Base-by-base conservation (phyloP, 1,140 invertebrate genomes). In the Mycetomoellerius zeteki region DNA sequence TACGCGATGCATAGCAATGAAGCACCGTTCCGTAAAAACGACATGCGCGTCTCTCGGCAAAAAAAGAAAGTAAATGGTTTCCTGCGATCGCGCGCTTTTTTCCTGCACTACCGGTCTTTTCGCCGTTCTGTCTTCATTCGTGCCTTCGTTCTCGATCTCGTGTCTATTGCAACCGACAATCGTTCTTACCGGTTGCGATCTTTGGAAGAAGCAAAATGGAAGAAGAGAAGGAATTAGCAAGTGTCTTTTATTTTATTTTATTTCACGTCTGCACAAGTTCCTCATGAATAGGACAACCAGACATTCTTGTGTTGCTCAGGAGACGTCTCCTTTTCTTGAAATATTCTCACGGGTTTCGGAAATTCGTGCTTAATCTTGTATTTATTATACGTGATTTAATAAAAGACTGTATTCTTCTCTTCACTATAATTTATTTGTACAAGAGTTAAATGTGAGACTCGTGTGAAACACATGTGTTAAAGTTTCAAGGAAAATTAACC, bases 1-100 rank as follows among this genome's bases (percentile, higher is more conserved):
- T 84, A 33, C 69, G 80, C 80, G 80, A 84, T 84, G 80, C 80
- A 84, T 84, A 84, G 80, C 37, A 75, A 84, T 75, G 80, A 80
- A 47, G 69, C 37, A 14, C 2, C 37, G 37, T 75, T 80, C 37
- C 72, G 80, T 84, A 84, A 84, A 84, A 84, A 60, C 69, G 50
- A 58, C 65, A 14, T 75, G 16, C 80, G 24, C 80, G 69, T 60
- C 47, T 84, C 24, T 21, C 80, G 37, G 54, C 27, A 75, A 84
- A 50, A 75, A 73, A 54, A 37, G 69, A 62, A 84, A 14, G n/a
- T 75, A 75, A 84, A 84, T 84, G 54, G 27, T 84, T 82, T 84
- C 54, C 69, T 73, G 54, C 47, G 60, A 54, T 64, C 76, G 0
- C 24, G 43, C 33, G 50, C 33, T 72, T 82, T 73, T 80, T 60